Base-by-base conservation (phyloP, 2,888 invertebrate genomes). In the Portevinia maculata region DNA sequence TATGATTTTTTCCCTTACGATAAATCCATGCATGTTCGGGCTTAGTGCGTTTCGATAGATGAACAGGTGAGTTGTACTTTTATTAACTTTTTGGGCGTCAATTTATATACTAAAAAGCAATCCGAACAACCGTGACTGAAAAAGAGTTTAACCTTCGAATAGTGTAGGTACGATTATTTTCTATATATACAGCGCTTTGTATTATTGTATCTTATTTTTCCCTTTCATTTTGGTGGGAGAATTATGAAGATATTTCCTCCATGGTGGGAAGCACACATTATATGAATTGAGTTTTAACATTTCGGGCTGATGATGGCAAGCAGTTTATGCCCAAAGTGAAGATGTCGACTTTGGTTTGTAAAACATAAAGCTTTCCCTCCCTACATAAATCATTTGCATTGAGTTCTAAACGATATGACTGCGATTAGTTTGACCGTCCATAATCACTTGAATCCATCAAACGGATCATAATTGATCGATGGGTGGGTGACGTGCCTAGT, bases 21-120 rank as follows among this genome's bases (percentile, higher is more conserved):
- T 88, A 85, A 89, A 88, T 87, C 89, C 89, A 89, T 89, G 89
- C 89, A 89, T 89, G 83, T 83, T 84, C 70, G 48, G 79, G 86
- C 87, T 89, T 88, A 73, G 67, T 84, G 79, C 65, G 70, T 84
- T 84, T 79, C 19, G 70, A 73, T 76, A 83, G 86, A 71, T 88
- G 88, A 88, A 87, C 86, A 85, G 84, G 85, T 84, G 70, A 65
- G 84, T 84, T 85, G 78, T 84, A 85, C 64, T 73, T 78, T 50
- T 28, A 21, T 32, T 50, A 41, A 55, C 28, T 44, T 57, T 30
- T 62, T 41, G 48, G 67, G 30, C 62, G 48, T 24, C 71, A 78
- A 83, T 83, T 83, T 83, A 83, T 83, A 83, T 83, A 83, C 71
- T 71, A 62, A 73, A 73, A 62, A 32, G 34, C 55, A 44, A 69